Base-by-base conservation (phyloP, 2,888 invertebrate species). In the Marronus borbonicus region DNA sequence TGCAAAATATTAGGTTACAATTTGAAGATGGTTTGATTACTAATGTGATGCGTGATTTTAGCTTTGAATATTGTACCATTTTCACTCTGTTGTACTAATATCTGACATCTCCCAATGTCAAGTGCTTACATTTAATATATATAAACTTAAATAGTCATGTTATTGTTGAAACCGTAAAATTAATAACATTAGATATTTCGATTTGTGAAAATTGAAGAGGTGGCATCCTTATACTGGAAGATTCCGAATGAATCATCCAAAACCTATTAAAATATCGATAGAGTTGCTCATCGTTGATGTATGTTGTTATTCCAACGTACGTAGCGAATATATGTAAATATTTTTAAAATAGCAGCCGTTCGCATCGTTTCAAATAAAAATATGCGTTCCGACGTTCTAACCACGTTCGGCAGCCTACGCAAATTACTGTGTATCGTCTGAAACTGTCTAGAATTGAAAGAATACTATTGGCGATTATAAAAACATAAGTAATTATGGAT, bases 241-340 rank as follows among this genome's bases (percentile, higher is more conserved):
- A 44, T 44, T 44, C 8, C 44, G 44, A 12, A 14, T 76, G 68
- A 65, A 78, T 62, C 77, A 77, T 77, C 12, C 12, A 44, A 17
- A 75, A 77, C 62, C 77, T 75, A 80, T 80, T 80, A 81, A 80
- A 80, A 79, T 76, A 79, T 78, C 76, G 75, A 76, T 72, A 76
- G 78, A 78, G 81, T 78, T 80, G 77, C 76, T 81, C 62, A 62
- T 62, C 24, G 44, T 44, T 44, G 10, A 44, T 44, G 44, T 44
- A 44, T 8, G 44, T 44, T 4, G 14, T 14, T 28, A 58, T 58
- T 58, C 55, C 55, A 17, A 58, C 55, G 20, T 62, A 62, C 60
- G 24, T 28, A 20, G 55, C 62, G 20, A n/a, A 20, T 20, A 58
- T 62, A 62, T 28, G 62, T 31, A 31, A 62, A 31, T 28, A 62